A percentile compares a stretch with the other conserved stretches of the same genome.
Evolutionary conservation across 2,888 invertebrate genomes (phyloP).

Genomic region (Euproctis similis): DNA sequence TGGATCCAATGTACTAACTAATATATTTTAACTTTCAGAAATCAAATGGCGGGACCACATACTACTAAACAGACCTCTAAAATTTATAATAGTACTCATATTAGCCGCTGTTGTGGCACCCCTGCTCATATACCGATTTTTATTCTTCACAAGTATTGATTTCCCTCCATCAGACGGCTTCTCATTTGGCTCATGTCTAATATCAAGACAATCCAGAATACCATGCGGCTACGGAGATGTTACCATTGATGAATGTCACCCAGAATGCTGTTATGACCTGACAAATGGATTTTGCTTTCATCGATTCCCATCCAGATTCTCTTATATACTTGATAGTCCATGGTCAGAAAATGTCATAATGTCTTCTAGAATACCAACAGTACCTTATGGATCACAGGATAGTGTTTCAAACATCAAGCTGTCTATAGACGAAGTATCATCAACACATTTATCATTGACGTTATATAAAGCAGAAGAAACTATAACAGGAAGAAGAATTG

Average conservation of each 20-base stretch:
- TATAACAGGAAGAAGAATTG: constrained; percentile 33
- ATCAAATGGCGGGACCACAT: constrained; percentile 55
- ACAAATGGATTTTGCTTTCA: constrained; percentile 63
- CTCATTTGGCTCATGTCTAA: constrained; percentile 56
- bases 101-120: constrained; percentile 41
- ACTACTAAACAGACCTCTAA: constrained; percentile 50
- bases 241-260: constrained; percentile 45
- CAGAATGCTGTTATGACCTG: constrained; percentile 70
- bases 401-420: constrained; percentile 39
- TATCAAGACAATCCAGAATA: constrained; percentile 40
- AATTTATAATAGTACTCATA: constrained; percentile 33
- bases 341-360: constrained; percentile 49
- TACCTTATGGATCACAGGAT: constrained; percentile 41
- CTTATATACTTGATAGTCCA: constrained; percentile 46
- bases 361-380: constrained; percentile 42
- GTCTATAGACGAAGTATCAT: constrained; percentile 50
- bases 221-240: constrained; percentile 51
- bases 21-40: constrained; percentile 38
- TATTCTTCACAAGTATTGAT: constrained; percentile 37
- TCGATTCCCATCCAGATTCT: constrained; percentile 68
- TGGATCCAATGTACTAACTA: neutral
- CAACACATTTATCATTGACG: constrained; percentile 47
- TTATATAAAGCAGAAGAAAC: constrained; percentile 42
- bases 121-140: constrained; percentile 44
- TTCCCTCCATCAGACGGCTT: constrained; percentile 48